Evolutionary conservation across 2,888 invertebrate species (phyloP), one percentile per base, ranked within the genome.

Genomic region (Leuctra nigra): DNA sequence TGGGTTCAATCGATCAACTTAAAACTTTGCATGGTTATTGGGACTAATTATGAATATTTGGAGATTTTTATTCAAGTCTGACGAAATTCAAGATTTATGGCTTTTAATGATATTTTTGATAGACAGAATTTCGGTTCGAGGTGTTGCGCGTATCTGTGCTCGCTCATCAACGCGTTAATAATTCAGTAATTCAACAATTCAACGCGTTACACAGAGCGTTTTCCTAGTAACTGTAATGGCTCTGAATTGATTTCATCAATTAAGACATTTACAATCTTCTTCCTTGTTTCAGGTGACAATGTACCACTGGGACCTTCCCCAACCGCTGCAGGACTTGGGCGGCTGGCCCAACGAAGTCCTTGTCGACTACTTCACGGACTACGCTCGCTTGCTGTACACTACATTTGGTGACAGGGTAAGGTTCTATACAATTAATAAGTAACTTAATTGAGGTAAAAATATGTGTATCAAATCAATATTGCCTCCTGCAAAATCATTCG

Each of bases 251-350:
- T 41, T 2, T 3, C 6, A n/a, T 2, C 20, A 2, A 2, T 11
- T 14, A 4, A 20, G n/a, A 9, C 41, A 41, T 16, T 14, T 41
- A 18, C 6, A 4, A 18, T 14, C 11, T 36, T 13, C n/a, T 16
- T 6, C 36, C 3, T 4, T 47, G 3, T 23, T 22, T 22, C 23
- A 66, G 67, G 65, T 82, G 0, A 84, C 85, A 1, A 78, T 86
- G 50, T 83, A 81, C 71, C 84, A 85, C 65, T 83, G 81, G 81
- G 83, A 84, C 66, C 71, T 83, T 55, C 83, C 84, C 0, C 78
- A 81, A 64, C 75, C 72, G 38, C 65, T 86, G 25, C 84, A 56
- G 35, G 77, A 80, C 48, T 68, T 82, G 4, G 78, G 78, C 47
- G 86, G 86, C 18, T 79, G 77, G 76, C 69, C 77, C 0, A 79